Evolutionary conservation across 2,797 vertebrate species (phyloP).

Genomic region (Pseudochirops corinnae): DNA sequence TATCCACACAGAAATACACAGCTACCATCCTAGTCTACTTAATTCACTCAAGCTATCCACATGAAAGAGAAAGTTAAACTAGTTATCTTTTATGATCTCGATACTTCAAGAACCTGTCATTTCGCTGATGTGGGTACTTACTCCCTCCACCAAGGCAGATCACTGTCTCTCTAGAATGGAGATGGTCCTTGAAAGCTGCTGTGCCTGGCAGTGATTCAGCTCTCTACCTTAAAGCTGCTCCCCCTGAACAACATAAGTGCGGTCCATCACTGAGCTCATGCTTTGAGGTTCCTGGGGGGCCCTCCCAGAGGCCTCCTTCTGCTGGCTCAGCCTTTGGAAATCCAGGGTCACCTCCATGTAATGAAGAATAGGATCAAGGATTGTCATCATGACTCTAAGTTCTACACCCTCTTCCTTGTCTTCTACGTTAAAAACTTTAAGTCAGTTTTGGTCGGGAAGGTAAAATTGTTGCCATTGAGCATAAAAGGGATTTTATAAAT

Average conservation of each 20-base stretch:
- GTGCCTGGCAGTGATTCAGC: not conserved
- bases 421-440: not conserved
- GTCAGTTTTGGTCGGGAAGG: not conserved
- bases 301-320: not conserved
- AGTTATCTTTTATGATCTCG: not conserved
- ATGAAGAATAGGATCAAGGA: not conserved
- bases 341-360: not conserved
- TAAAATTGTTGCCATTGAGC: not conserved
- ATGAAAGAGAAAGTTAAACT: not conserved
- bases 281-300: not conserved
- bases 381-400: not conserved
- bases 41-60: not conserved
- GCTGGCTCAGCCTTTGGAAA: not conserved
- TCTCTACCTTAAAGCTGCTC: not conserved
- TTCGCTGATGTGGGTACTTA: not conserved
- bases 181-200: not conserved
- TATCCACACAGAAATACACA: not conserved
- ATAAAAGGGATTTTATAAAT: not conserved
- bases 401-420: not conserved
- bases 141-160: not conserved
- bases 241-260: not conserved
- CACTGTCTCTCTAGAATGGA: not conserved
- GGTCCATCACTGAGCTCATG: not conserved
- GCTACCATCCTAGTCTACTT: not conserved
- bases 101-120: not conserved